phyloP scores from a whole-genome alignment of 2,113 vertebrate genomes.

The Coptodon rendalli region DNA sequence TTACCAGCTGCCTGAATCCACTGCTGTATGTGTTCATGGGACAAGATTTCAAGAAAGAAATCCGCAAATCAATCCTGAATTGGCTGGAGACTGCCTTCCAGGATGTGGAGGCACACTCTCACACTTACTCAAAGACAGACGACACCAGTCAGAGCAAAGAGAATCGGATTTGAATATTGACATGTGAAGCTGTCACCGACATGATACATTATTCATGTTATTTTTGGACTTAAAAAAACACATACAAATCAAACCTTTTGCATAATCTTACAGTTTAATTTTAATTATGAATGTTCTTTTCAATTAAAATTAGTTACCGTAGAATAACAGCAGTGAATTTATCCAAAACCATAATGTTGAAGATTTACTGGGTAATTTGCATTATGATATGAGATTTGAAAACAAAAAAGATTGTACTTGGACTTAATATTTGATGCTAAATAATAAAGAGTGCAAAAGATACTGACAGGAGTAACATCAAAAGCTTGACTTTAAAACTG shows the following conservation, averaged over 20 bases:
- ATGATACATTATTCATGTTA: background rate
- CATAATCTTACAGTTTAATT: background rate
- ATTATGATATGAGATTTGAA: background rate
- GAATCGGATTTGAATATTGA: constrained; percentile 53
- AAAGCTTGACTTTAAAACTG: background rate
- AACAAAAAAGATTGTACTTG: background rate
- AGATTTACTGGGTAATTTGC: background rate
- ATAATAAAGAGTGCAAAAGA: background rate
- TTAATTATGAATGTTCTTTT: background rate
- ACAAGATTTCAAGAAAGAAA: background rate
- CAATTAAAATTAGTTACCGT: fast-evolving
- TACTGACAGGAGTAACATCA: background rate
- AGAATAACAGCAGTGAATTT: fast-evolving
- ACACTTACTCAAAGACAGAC: constrained; percentile 67
- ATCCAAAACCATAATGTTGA: background rate
- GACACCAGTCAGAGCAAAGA: constrained; percentile 65
- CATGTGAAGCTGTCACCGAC: background rate
- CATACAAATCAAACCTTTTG: background rate
- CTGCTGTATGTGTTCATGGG: constrained; percentile 67
- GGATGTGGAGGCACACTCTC: constrained; percentile 67
- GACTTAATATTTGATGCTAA: background rate
- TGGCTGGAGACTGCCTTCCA: constrained; percentile 73
- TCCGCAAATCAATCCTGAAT: constrained; percentile 56
- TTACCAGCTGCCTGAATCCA: constrained; percentile 56
- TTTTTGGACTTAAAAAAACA: background rate